Evolutionary conservation across 2,113 vertebrate genomes (phyloP), one percentile per base, ranked within the genome.

Genomic region (Cyprinodon tularosa): DNA sequence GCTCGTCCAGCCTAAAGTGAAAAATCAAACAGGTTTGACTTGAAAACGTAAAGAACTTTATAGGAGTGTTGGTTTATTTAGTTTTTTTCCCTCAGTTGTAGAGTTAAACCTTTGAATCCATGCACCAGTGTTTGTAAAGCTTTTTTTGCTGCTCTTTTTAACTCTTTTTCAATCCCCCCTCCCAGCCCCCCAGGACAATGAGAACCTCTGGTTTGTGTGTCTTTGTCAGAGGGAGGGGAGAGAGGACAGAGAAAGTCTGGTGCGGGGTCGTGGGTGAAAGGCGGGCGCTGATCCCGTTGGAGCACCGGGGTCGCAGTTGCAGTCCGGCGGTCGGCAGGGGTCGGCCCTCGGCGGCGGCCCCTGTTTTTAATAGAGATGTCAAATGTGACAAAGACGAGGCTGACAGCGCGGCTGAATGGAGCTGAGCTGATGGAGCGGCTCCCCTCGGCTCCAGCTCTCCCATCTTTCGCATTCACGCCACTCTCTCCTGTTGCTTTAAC

Each of bases 361-460:
- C 68, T 67, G 81, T 86, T 91, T 62, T 94, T 94, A 95, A 94
- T 94, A 92, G 93, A 95, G 93, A 95, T 68, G 84, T 95, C 94
- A 94, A 81, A 79, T 62, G 20, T 93, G 90, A 95, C 94, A 95
- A 95, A 94, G 93, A 93, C 90, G n/a, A 60, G 75, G 71, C 77
- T 94, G 94, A 95, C 94, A 93, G 93, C 86, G 65, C 10, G 63
- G 57, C 68, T 94, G 92, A 95, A 95, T 89, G 89, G 90, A 88
- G 80, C 76, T 15, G 71, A 71, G 6, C 59, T 84, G 92, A 91
- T 88, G 66, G 88, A 90, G 88, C 67, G 64, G 80, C 85, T 71
- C 40, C 70, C 64, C 67, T 60, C 70, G 20, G 45, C 78, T 83
- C 81, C 83, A 48, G 77, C 59, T 17, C 71, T 66, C 67, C 77